phyloP scores from a whole-genome alignment of 1,140 invertebrate genomes.

The Leptoteleia sp. region DNA sequence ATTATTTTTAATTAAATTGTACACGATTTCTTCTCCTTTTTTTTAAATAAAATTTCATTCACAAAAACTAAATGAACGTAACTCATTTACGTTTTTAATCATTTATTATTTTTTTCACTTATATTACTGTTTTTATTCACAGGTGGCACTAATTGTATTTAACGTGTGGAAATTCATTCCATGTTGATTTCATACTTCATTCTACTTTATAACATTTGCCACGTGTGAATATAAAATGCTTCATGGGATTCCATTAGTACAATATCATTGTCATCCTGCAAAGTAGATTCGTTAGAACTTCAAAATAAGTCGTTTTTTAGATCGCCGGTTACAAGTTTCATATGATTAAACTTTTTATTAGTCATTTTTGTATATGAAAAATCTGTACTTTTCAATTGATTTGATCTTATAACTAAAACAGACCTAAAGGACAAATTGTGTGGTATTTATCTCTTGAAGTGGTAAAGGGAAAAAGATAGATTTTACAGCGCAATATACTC shows the following conservation, averaged over 20 bases:
- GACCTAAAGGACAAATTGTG: conserved; percentile 27
- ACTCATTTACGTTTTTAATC: conserved; percentile 18
- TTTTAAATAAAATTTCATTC: conserved; percentile 38
- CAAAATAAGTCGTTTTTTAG: conserved; percentile 23
- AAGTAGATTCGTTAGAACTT: conserved; percentile 20
- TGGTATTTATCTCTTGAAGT: conserved; percentile 20
- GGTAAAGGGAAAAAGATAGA: conserved; percentile 11
- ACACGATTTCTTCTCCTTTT: conserved; percentile 48
- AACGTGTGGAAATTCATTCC: background rate
- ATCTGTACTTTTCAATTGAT: conserved; percentile 23
- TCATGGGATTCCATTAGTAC: conserved; percentile 22
- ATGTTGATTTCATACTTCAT: background rate
- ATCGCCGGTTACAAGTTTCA: conserved; percentile 28
- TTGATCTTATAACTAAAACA: conserved; percentile 37
- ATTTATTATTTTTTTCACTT: background rate
- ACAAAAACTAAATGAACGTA: conserved; percentile 30
- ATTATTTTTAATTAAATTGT: conserved; percentile 50
- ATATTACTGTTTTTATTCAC: conserved; percentile 13
- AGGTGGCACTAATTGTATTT: conserved; percentile 3
- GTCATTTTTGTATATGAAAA: conserved; percentile 17
- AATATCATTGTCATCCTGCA: conserved; percentile 25
- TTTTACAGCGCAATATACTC: conserved; percentile 43
- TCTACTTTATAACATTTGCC: background rate
- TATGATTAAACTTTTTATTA: conserved; percentile 23
- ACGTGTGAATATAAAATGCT: conserved; percentile 20